Percentiles rank a stretch among this genome's conserved stretches.
Evolutionary conservation across 2,113 vertebrate species (phyloP).

Genomic region (Fregetta grallaria): DNA sequence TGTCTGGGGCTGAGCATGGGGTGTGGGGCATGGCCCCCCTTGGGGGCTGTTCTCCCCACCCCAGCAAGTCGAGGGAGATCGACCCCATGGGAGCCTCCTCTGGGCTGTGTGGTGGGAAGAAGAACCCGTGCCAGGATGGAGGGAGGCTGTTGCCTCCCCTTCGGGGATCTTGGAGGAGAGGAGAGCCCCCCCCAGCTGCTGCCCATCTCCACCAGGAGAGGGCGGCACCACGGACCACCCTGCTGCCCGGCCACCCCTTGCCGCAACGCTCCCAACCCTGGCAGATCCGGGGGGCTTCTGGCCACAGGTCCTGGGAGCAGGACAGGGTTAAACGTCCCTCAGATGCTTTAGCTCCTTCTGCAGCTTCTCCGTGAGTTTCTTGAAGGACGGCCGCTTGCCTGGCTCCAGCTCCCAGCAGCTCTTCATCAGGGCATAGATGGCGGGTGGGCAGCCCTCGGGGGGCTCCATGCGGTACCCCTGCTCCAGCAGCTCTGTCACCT

Average conservation of each 20-base stretch:
- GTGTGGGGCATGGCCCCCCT: neutral
- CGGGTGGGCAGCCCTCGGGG: slow-evolving; percentile 81
- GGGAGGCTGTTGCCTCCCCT: neutral
- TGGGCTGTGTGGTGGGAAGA: neutral
- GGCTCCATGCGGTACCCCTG: slow-evolving; percentile 89
- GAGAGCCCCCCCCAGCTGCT: neutral
- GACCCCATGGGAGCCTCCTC: neutral
- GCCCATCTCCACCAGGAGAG: neutral
- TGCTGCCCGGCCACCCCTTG: neutral
- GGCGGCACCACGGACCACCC: neutral
- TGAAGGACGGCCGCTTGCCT: slow-evolving; percentile 82
- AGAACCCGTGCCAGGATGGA: neutral
- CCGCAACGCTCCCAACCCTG: neutral
- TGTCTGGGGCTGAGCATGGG: neutral
- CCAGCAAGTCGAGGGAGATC: neutral
- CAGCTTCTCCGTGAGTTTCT: slow-evolving; percentile 84
- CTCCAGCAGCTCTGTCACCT: slow-evolving; percentile 83
- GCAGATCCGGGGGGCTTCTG: neutral
- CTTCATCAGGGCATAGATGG: slow-evolving; percentile 81
- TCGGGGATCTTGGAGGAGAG: accelerated
- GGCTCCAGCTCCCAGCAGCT: slow-evolving; percentile 91
- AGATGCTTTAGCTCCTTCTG: slow-evolving; percentile 72
- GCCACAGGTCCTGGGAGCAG: neutral
- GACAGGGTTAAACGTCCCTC: neutral
- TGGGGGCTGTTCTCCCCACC: neutral